Evolutionary conservation across 2,888 invertebrate genomes (phyloP), one percentile per base, ranked within the genome.

Genomic region (Bimastos eiseni): DNA sequence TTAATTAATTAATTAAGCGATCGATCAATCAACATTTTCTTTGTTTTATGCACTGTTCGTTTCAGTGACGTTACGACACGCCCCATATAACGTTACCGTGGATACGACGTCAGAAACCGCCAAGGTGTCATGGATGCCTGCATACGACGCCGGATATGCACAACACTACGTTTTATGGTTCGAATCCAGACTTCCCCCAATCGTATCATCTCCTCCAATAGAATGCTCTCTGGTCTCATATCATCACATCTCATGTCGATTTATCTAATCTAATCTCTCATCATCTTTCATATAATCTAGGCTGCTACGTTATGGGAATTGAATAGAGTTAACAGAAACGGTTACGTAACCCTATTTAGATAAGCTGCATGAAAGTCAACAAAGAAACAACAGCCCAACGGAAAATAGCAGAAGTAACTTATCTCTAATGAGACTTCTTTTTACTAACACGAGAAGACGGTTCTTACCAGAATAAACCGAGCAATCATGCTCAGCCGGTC

Each of bases 151-250:
- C 89, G 98, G 98, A 37, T 98, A 98, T 96, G 97, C 98, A 95
- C 98, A 98, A 95, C 97, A 98, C 95, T 98, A 98, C 95, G 97
- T 98, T 93, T 97, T 98, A 94, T 98, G 98, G 98, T 96, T n/a
- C 38, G 41, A 24, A 36, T 36, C 24, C 21, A 49, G 24, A 34
- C 34, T 86, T 86, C 86, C 15, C n/a, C n/a, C n/a, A n/a, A 1
- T 36, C 36, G 15, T 86, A 11, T 86, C 19, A 36, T 34, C 24
- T 21, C 24, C 8, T 37, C 34, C 86, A 33, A 36, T 86, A 3
- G 1, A 34, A 36, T 84, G 1, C 24, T 24, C 4, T 1, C 49
- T 21, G 1, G 49, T 15, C 19, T 44, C 44, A 15, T 44, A 44
- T 44, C 30, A 55, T 41, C 41, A 41, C 8, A 41, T 41, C 41